Evolutionary conservation across 2,888 invertebrate species (phyloP), one percentile per base, ranked within the genome.

Genomic region (Linnaemya tessellans): DNA sequence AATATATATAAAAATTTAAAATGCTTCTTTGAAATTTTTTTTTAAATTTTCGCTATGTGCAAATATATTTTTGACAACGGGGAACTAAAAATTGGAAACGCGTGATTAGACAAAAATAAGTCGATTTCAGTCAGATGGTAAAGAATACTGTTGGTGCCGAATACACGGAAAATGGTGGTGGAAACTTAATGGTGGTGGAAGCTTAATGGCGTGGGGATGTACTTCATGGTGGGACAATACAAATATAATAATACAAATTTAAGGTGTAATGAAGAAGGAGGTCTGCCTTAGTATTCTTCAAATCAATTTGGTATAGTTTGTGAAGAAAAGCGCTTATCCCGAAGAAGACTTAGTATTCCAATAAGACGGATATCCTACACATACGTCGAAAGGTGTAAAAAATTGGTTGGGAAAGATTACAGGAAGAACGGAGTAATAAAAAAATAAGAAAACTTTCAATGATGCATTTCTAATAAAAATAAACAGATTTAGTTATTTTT

Each of bases 301-400:
- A 9, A 54, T 22, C 11, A 22, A 54, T 22, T 54, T 54, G 7
- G 22, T 10, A 11, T 1, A 54, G 20, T 54, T 54, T 54, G 11
- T 54, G 22, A 8, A 54, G n/a, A 22, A 43, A 43, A 43, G 10
- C 11, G 43, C 43, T 11, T 43, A 43, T 9, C 43, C 54, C 54
- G 54, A 54, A 54, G 22, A 22, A 54, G 54, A 43, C 11, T 43
- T 54, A 22, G 54, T 54, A 10, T 22, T 54, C 22, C 54, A 54
- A 15, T 15, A 54, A 54, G 13, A 54, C 22, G 54, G 22, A 1
- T 11, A 22, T 4, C 54, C 54, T 11, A 20, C 22, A 13, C 54
- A 20, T 20, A 51, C 8, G 1, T 5, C 20, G 1, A 51, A 20
- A 20, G 22, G 20, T 43, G 7, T 9, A n/a, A n/a, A n/a, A n/a